A percentile compares a stretch with the other conserved stretches of the same genome.
phyloP scores from a whole-genome alignment of 1,140 invertebrate species.

The Caerostris darwini region DNA sequence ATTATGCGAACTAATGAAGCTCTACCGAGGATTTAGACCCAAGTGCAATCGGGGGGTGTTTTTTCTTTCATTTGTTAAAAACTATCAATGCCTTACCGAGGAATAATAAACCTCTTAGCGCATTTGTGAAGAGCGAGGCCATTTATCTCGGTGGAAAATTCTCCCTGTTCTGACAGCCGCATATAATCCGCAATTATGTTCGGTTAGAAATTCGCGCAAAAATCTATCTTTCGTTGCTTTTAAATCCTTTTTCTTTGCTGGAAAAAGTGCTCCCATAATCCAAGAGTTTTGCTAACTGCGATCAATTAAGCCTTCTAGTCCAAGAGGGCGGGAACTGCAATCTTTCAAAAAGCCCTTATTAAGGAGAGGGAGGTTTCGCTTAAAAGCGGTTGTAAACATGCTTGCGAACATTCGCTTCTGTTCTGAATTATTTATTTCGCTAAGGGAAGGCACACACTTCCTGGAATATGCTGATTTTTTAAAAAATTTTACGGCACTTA shows the following conservation, averaged over 20 bases:
- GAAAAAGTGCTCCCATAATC: conserved; percentile 57
- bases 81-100: conserved; percentile 48
- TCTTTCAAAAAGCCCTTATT: conserved; percentile 57
- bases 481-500: conserved; percentile 13
- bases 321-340: neutral
- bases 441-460: conserved; percentile 11
- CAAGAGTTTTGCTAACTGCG: conserved; percentile 62
- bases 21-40: conserved; percentile 55
- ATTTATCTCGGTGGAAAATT: conserved; percentile 48
- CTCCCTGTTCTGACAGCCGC: conserved; percentile 51
- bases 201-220: conserved; percentile 26
- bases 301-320: conserved; percentile 53
- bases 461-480: neutral
- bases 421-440: conserved; percentile 19
- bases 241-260: conserved; percentile 26
- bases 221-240: conserved; percentile 24
- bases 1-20: conserved; percentile 63
- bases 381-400: conserved; percentile 41
- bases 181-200: conserved; percentile 66
- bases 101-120: conserved; percentile 75
- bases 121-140: conserved; percentile 67
- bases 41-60: neutral
- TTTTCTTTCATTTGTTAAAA: conserved; percentile 65
- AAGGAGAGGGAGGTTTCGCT: conserved; percentile 28
- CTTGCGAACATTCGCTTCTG: conserved; percentile 11